phyloP scores from a whole-genome alignment of 2,113 vertebrate genomes.

The Anolis carolinensis region DNA sequence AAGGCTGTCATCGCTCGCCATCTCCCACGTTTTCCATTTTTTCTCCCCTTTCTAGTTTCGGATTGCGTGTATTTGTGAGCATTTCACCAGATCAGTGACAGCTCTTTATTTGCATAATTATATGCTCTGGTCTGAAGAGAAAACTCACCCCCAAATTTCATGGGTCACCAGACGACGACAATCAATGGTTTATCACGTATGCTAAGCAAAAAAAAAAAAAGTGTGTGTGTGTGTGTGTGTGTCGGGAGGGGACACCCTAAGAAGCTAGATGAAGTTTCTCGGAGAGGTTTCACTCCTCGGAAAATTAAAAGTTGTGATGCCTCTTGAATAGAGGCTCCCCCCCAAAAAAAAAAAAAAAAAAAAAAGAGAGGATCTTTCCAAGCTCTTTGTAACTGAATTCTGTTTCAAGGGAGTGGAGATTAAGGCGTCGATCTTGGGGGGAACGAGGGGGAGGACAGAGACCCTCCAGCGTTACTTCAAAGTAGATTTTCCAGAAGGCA shows the following conservation, averaged over 20 bases:
- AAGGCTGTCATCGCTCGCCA: conserved; percentile 65
- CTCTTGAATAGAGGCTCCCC: conserved; percentile 74
- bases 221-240: background rate
- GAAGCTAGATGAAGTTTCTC: conserved; percentile 90
- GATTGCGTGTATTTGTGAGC: conserved; percentile 83
- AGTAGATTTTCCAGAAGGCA: too few species aligned
- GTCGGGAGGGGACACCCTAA: conserved; percentile 57
- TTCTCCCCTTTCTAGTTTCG: conserved; percentile 72
- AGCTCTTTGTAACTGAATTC: conserved; percentile 80
- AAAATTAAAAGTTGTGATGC: conserved; percentile 82
- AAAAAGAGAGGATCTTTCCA: conserved; percentile 74
- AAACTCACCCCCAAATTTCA: conserved; percentile 99
- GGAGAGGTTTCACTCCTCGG: conserved; percentile 80
- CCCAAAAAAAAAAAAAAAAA: too few species aligned
- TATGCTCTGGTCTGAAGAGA: conserved; percentile 99
- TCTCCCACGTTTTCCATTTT: conserved; percentile 71
- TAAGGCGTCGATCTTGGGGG: conserved; percentile 73
- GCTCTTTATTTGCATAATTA: conserved; percentile 99
- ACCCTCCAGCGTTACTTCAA: too few species aligned
- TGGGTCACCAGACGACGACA: conserved; percentile 99
- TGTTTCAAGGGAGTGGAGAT: conserved; percentile 79
- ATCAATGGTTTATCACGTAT: conserved; percentile 99
- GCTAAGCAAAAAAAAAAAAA: conserved; percentile 80
- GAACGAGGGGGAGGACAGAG: background rate
- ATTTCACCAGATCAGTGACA: conserved; percentile 97